These are phyloP conservation scores for Halcyon senegalensis DNA, from an alignment of 2,113 vertebrate genomes.

Conservation along the genomic window DNA sequence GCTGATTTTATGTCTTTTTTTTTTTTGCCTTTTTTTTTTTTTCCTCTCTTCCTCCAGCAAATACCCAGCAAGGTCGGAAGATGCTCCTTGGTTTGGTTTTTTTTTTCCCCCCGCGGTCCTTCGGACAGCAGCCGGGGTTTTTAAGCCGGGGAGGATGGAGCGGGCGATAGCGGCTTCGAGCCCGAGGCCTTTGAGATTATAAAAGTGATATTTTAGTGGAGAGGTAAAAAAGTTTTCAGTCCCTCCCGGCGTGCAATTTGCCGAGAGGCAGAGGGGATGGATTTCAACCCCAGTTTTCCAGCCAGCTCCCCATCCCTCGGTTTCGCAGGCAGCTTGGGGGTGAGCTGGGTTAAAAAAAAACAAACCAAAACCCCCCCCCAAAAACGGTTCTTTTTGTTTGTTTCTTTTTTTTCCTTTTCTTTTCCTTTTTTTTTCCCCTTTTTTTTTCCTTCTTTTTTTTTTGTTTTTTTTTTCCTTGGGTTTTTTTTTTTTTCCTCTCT, in stretches of 20 bases:
- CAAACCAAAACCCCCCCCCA: neutral
- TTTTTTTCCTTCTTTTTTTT: neutral
- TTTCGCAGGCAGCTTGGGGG: neutral
- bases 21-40: neutral
- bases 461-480: neutral
- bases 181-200: neutral
- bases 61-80: neutral
- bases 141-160: neutral
- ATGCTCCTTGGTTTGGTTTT: neutral
- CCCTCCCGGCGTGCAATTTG: neutral
- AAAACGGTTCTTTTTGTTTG: neutral
- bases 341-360: neutral
- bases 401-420: too few relatives aligned
- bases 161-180: neutral
- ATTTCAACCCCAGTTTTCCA: neutral
- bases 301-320: neutral
- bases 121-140: neutral
- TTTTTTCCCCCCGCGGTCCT: neutral
- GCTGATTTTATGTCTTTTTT: constrained; percentile 3
- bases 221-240: constrained; percentile 40
- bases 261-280: neutral
- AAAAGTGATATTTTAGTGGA: constrained; percentile 19
- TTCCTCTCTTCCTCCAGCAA: neutral
- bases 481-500: neutral
- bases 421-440: neutral